These are phyloP conservation scores for Acrocera orbiculus DNA, from an alignment of 2,888 invertebrate genomes.

Conservation along the genomic window DNA sequence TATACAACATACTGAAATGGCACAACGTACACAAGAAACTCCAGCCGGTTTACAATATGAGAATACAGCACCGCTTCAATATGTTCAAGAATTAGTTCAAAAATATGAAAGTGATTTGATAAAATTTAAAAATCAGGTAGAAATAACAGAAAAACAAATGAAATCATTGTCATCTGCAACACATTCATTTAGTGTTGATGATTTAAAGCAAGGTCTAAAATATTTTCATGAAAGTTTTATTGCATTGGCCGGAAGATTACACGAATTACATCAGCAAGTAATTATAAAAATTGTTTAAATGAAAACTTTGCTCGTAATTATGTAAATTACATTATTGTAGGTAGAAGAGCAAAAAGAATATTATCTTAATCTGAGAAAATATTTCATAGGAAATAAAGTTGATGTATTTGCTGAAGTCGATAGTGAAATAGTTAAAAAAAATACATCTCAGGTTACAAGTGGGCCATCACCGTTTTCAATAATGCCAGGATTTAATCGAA, in stretches of 20 bases:
- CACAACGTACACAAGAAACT: slow-evolving; percentile 59
- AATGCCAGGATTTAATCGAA: slow-evolving; percentile 7
- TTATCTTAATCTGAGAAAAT: slow-evolving; percentile 62
- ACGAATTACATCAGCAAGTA: slow-evolving; percentile 52
- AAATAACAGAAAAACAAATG: slow-evolving; percentile 53
- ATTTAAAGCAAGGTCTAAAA: slow-evolving; percentile 58
- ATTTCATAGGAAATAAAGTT: slow-evolving; percentile 49
- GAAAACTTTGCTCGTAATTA: not conserved
- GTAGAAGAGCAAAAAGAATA: slow-evolving; percentile 72
- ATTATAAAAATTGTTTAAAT: not conserved
- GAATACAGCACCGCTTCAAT: slow-evolving; percentile 51
- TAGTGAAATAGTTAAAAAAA: slow-evolving; percentile 14
- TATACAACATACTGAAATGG: slow-evolving; percentile 57
- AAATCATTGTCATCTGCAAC: slow-evolving; percentile 43
- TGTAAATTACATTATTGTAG: slow-evolving; percentile 17
- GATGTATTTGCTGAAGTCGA: slow-evolving; percentile 50
- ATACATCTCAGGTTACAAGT: slow-evolving; percentile 33
- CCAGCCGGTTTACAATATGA: slow-evolving; percentile 59
- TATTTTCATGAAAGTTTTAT: slow-evolving; percentile 75
- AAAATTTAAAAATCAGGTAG: slow-evolving; percentile 49
- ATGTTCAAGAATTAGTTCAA: slow-evolving; percentile 48
- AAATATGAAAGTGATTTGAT: slow-evolving; percentile 54
- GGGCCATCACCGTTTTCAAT: slow-evolving; percentile 45
- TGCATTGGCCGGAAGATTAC: slow-evolving; percentile 70
- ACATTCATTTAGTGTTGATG: slow-evolving; percentile 48